Percentiles rank a stretch among this genome's conserved stretches.
phyloP scores from a whole-genome alignment of 2,113 vertebrate genomes.

The Charadrius vociferus region DNA sequence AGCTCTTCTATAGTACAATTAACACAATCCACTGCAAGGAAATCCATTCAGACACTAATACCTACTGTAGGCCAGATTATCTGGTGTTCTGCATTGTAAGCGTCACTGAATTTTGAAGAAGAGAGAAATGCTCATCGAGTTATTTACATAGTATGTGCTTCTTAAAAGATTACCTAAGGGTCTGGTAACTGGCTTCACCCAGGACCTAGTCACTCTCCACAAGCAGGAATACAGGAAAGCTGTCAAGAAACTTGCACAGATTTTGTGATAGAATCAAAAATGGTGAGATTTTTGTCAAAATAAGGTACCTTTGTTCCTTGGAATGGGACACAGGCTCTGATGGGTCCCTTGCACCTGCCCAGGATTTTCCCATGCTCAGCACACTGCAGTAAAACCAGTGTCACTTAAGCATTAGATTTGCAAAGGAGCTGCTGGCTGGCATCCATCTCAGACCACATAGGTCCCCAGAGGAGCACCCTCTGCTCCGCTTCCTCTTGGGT shows the following conservation, averaged over 20 bases:
- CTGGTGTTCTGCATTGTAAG: background rate
- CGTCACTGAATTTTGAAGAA: background rate
- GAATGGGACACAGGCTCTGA: background rate
- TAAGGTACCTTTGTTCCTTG: background rate
- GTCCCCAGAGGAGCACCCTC: background rate
- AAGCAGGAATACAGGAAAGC: background rate
- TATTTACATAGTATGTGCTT: background rate
- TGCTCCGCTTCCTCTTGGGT: rapidly evolving
- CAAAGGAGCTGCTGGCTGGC: background rate
- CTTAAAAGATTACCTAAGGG: background rate
- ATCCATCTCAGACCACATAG: rapidly evolving
- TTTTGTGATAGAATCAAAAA: background rate
- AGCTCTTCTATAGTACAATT: background rate
- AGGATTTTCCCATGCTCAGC: background rate
- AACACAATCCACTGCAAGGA: background rate
- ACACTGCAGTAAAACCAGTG: background rate
- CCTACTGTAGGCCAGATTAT: background rate
- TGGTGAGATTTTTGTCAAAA: background rate
- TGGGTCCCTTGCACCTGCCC: background rate
- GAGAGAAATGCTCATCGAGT: background rate
- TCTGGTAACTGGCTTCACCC: background rate
- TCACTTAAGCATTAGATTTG: background rate
- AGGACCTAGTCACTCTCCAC: background rate
- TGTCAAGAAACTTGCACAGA: background rate
- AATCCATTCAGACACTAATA: background rate